phyloP scores from a whole-genome alignment of 2,113 vertebrate genomes.

The Chinchilla lanigera region DNA sequence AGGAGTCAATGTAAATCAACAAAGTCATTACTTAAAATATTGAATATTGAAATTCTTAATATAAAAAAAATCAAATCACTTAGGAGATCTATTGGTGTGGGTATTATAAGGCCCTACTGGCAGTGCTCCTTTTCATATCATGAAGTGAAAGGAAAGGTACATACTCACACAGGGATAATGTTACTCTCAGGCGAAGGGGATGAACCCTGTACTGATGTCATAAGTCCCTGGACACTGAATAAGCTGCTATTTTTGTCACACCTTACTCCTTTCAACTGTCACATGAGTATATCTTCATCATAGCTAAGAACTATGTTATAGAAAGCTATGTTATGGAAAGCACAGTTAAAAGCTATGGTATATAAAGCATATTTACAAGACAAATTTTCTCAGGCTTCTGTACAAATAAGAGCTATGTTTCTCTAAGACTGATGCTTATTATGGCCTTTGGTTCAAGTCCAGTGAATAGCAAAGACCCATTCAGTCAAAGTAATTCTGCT shows the following conservation, averaged over 20 bases:
- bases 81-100: background rate
- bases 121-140: background rate
- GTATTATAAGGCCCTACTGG: background rate
- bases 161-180: background rate
- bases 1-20: background rate
- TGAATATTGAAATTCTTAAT: background rate
- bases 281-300: background rate
- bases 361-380: background rate
- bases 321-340: too few relatives aligned
- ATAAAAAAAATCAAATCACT: background rate
- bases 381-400: background rate
- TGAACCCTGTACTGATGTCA: background rate
- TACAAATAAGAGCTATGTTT: background rate
- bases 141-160: background rate
- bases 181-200: background rate
- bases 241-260: background rate
- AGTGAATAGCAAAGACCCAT: conserved; percentile 15
- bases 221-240: background rate
- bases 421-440: background rate
- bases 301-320: background rate
- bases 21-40: background rate
- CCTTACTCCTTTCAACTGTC: background rate
- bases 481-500: conserved; percentile 49
- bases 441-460: conserved; percentile 8
- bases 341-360: background rate